These are phyloP conservation scores for Regulus satrapa DNA, from an alignment of 2,113 vertebrate genomes.

Conservation along the genomic window DNA sequence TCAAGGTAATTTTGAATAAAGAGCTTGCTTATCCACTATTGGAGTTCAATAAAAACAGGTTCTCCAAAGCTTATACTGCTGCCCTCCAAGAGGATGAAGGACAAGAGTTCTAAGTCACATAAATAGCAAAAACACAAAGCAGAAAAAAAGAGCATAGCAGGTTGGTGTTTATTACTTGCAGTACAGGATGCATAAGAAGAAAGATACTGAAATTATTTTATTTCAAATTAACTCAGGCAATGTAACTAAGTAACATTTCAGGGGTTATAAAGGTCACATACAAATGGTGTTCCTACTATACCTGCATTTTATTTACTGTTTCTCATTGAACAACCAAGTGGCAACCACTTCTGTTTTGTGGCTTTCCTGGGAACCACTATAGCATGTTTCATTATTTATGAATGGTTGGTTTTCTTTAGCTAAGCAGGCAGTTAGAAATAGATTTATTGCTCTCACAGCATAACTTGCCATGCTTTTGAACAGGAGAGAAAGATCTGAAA, in stretches of 20 bases:
- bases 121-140: neutral
- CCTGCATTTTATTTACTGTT: neutral
- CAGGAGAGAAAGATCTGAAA: neutral
- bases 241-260: neutral
- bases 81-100: neutral
- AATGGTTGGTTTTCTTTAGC: neutral
- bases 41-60: neutral
- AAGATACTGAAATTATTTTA: neutral
- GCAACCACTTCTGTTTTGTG: neutral
- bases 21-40: neutral
- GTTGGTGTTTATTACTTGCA: neutral
- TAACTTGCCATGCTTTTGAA: neutral
- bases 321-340: neutral
- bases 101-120: neutral
- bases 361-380: neutral
- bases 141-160: neutral
- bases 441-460: neutral
- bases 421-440: neutral
- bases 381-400: neutral
- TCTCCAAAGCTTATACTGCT: neutral
- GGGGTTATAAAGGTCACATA: neutral
- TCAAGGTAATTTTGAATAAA: neutral
- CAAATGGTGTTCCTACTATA: neutral
- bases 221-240: neutral
- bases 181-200: neutral